A percentile compares a stretch with the other conserved stretches of the same genome.
Conservation (phyloP, 2,113 vertebrate species). For the Chrysemys picta region DNA sequence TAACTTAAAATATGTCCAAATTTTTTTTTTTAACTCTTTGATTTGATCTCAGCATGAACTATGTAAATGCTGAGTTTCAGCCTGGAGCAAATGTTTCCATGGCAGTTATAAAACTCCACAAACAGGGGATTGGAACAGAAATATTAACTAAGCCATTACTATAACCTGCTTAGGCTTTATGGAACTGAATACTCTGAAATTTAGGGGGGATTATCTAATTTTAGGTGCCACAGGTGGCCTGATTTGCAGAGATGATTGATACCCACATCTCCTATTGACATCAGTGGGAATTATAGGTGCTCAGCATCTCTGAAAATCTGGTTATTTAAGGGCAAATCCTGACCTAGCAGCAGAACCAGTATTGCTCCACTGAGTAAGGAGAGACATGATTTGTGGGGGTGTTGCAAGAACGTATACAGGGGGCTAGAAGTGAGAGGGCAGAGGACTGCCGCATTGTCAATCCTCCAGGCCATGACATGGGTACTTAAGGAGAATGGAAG, state of each 20-base stretch:
- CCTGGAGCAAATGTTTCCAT: background rate
- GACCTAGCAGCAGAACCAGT: background rate
- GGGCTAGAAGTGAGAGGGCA: background rate
- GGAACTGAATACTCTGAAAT: background rate
- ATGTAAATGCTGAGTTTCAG: slow-evolving; percentile 14
- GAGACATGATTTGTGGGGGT: background rate
- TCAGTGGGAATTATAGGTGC: background rate
- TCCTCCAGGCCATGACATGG: background rate
- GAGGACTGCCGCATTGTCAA: background rate
- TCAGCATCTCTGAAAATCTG: background rate
- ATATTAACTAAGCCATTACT: background rate
- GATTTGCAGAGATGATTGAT: background rate
- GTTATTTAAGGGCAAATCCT: background rate
- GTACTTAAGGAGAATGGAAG: background rate
- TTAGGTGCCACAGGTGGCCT: background rate
- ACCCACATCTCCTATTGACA: background rate
- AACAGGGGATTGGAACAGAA: background rate
- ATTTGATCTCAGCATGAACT: slow-evolving; percentile 23
- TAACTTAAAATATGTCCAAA: slow-evolving; percentile 46
- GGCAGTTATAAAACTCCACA: background rate
- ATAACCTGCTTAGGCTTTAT: background rate
- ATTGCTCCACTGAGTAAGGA: background rate
- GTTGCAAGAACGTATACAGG: background rate
- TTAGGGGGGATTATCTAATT: background rate
- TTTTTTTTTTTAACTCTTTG: background rate